Evolutionary conservation across 64 coral and sea anemone genomes (phyloP).

Genomic region (Pocillopora damicornis): DNA sequence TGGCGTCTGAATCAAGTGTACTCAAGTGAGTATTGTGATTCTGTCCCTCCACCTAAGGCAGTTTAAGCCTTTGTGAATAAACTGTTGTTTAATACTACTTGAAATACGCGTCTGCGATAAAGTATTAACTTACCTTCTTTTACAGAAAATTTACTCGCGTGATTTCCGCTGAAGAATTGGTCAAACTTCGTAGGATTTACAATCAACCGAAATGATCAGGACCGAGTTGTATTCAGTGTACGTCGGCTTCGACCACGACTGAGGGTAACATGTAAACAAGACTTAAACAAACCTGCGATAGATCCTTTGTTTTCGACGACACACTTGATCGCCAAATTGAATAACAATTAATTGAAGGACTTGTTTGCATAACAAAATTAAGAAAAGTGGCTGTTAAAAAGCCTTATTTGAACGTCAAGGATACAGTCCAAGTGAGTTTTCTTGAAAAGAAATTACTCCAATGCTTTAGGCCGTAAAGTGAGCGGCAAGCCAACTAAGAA

Average conservation of each 20-base stretch:
- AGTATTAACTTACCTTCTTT: neutral
- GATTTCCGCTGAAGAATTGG: no score
- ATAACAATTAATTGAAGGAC: neutral
- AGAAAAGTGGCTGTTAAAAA: neutral
- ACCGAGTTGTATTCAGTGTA: no score
- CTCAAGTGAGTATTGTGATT: neutral
- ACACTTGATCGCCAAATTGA: slow-evolving; percentile 2
- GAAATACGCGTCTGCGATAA: neutral
- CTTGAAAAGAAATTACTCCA: no score
- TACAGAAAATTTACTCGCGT: no score
- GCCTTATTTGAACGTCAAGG: no score
- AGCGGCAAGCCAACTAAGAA: no score
- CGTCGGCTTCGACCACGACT: neutral
- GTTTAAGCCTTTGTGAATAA: neutral
- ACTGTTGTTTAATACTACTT: neutral
- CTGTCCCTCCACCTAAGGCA: neutral
- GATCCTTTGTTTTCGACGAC: slow-evolving; percentile 2
- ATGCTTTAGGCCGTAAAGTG: no score
- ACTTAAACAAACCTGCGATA: neutral
- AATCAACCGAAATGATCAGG: no score
- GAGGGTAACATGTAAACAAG: neutral
- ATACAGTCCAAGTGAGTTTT: no score
- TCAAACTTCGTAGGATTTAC: no score
- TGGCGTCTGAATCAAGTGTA: neutral
- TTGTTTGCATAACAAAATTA: slow-evolving; percentile 3